Evolutionary conservation across 92 coral and sea anemone genomes (phyloP), one percentile per base, ranked within the genome.

Genomic region (Paramuricea clavata): DNA sequence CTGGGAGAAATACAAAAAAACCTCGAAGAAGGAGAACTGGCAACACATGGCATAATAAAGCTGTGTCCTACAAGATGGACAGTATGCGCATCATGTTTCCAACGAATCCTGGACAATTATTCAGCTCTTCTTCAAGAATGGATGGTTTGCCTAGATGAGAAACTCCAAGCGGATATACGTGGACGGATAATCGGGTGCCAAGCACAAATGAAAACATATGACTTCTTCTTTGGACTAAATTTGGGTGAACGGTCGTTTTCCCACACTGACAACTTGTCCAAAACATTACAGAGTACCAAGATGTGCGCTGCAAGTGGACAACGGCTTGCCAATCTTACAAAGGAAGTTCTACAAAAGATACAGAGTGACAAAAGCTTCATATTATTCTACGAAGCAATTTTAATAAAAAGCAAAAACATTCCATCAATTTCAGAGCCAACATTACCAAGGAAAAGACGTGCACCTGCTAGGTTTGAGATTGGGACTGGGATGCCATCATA

Each of bases 201-300:
- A 83, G 91, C 92, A 22, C 91, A 91, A 88, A 84, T 88, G 92
- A 86, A 88, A 70, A 79, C 90, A 22, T 86, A 50, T 89, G 81
- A 79, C 72, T 73, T 78, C 54, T 74, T 75, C 77, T 85, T 89
- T 85, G 89, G 52, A 78, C 89, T 69, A 75, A 79, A 86, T 71
- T 54, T 89, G 68, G 88, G 88, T 49, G 64, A 77, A 54, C 81
- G 62, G 56, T 87, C 88, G 69, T 85, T 79, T 84, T 79, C 89
- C 16, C 91, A 91, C 78, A 84, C 94, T 60, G 94, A 92, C 82
- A 92, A 92, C 81, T 86, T 92, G 22, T 88, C 94, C 52, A 88
- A 85, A 83, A 86, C 94, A 47, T 71, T 85, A 60, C 92, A 92
- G 81, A 42, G 67, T 52, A 87, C 87, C 36, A 88, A 78, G 84